Evolutionary conservation across 2,797 vertebrate genomes (phyloP), one percentile per base, ranked within the genome.

Genomic region (Syngnathus rostellatus): DNA sequence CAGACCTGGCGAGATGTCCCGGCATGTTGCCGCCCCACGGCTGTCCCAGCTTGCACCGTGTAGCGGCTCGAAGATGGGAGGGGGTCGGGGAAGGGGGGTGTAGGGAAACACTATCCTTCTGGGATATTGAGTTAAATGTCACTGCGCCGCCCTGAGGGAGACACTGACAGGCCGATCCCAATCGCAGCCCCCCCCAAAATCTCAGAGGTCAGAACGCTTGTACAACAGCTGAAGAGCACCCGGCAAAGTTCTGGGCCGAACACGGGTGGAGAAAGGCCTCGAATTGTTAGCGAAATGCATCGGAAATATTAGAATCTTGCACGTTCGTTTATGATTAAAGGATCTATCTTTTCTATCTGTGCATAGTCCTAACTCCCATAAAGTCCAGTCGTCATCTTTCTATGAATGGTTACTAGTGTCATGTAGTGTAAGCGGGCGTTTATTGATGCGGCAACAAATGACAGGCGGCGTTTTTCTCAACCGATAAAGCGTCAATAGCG

Each of bases 41-140:
- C 75, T 80, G 78, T 83, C 80, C 81, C 75, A 41, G 66, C 70
- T 68, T 59, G 62, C 12, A 57, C 31, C 48, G 75, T 76, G 74
- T 72, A 41, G 68, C 8, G 68, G 83, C 61, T 69, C 62, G 80
- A 81, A 79, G 83, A 84, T 83, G 77, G 82, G 81, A 75, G 65
- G 70, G 41, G 72, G 68, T 68, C 23, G 25, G 7, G 3, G 5
- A 8, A 14, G 11, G 10, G 39, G 69, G 1, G 41, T 31, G 70
- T 69, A 57, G 76, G 72, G 87, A 86, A 89, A 89, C 86, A 69
- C 77, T 86, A 90, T 89, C 89, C 89, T 85, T 80, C 81, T 85
- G 83, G 84, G 89, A 90, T 90, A 91, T 91, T 91, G 89, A 90
- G 85, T 91, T 91, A 91, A 92, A 92, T 91, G 91, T 90, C 87